Base-by-base conservation (phyloP, 2,888 invertebrate genomes). In the Cyclophora albipunctata region DNA sequence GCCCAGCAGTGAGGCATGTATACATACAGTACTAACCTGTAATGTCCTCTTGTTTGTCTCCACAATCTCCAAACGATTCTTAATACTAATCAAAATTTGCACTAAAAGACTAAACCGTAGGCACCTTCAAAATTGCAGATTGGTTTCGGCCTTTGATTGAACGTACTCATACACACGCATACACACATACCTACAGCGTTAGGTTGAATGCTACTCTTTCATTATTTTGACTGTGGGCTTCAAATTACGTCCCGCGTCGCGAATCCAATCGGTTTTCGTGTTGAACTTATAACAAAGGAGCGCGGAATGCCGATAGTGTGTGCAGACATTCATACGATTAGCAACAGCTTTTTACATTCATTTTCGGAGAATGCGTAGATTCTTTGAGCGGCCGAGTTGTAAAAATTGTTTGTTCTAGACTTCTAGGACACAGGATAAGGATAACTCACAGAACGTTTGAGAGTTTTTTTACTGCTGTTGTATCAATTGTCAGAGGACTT, bases 181-280 rank as follows among this genome's bases (percentile, higher is more conserved):
- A 20, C 20, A 20, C 20, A 20, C 20, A 20, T 37, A 5, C 34
- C 43, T 43, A 43, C 4, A 41, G 45, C 37, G 4, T 37, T 37
- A 5, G 5, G 37, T 37, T 37, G 43, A 6, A 34, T 20, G 34
- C 33, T 43, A 43, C 34, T 43, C 43, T 33, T 43, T 37, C 37
- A 7, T 45, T 73, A 70, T 73, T 72, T 70, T 71, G 73, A 69
- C 71, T 64, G 59, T 54, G 59, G 56, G 61, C 62, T 59, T 75
- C 73, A 61, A 60, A 66, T 73, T 69, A 73, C 73, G 64, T 55
- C 52, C 60, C 61, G 55, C 42, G 59, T 63, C 60, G 43, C 63
- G 67, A 48, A 51, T 46, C 72, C 59, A 76, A 74, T 75, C 67
- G 70, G 54, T 63, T 73, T 77, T 71, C 75, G 77, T 77, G 76